Percentiles rank a stretch among this genome's conserved stretches.
These are phyloP conservation scores for Diplolepis rosae DNA, from an alignment of 2,888 invertebrate species.

Conservation along the genomic window DNA sequence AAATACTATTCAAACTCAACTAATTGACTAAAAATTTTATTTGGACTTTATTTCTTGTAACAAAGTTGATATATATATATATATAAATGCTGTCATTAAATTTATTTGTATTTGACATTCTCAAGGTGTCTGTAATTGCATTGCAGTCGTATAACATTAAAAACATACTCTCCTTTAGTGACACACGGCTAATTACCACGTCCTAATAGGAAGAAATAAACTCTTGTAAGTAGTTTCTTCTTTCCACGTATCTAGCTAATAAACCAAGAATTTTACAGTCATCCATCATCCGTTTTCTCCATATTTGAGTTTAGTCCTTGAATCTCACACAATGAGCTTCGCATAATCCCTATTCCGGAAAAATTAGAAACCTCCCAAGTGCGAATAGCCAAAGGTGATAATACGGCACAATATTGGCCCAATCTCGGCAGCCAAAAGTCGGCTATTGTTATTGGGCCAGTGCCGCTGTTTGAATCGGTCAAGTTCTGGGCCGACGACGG, in stretches of 20 bases:
- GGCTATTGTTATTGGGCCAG: no score
- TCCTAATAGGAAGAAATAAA: neutral
- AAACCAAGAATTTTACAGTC: conserved; percentile 7
- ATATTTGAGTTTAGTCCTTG: neutral
- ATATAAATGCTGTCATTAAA: neutral
- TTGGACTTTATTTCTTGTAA: no score
- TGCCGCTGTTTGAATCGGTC: no score
- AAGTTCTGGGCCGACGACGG: no score
- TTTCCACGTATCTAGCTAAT: neutral
- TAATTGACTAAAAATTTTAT: no score
- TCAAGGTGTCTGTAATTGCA: neutral
- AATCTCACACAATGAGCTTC: neutral
- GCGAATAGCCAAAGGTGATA: no score
- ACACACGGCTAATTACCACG: neutral
- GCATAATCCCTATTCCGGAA: neutral
- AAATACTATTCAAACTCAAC: no score
- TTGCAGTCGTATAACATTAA: no score
- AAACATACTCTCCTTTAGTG: neutral
- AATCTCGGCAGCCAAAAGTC: no score
- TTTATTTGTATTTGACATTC: neutral
- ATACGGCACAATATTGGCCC: no score
- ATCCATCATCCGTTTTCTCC: conserved; percentile 15
- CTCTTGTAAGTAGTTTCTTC: neutral
- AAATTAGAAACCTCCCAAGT: no score
- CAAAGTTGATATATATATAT: neutral